Evolutionary conservation across 2,888 invertebrate genomes (phyloP), one percentile per base, ranked within the genome.

Genomic region (Campoplex capitator): DNA sequence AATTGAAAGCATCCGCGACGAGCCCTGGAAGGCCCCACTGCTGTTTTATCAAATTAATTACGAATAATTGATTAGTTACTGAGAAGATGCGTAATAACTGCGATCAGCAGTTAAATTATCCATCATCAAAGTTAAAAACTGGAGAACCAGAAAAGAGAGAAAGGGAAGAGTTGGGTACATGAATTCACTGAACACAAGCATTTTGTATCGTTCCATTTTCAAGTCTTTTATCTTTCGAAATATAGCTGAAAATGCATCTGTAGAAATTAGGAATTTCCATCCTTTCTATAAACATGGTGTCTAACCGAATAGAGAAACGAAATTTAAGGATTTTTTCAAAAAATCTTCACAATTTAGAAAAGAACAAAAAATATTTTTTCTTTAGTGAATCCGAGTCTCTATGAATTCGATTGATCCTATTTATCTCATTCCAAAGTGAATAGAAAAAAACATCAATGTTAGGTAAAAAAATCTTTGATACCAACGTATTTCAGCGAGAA

Each of bases 1-100:
- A 68, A 71, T 11, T 45, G 32, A 71, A 28, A 71, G 71, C 28
- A 23, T 45, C 23, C 71, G 32, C 48, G 23, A 71, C 32, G 23
- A 71, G 48, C 48, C 42, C 71, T 71, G n/a, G 28, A 71, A 71
- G 16, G 11, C 16, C 62, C 62, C 32, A 16, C 7, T 16, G 62
- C 13, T 32, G 7, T 32, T 62, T 62, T 16, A 62, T 62, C 32
- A 3, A 32, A 62, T 62, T 62, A 32, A 62, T 62, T 32, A 32
- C 2, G 32, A 32, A 3, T 32, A 32, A 62, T 62, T 6, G 62
- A 28, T 62, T 16, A 16, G 62, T 32, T 4, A 62, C 32, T 62
- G 32, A 62, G 11, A 62, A 62, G 13, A 62, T 7, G 62, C 9
- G 9, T 42, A 16, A 62, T 62, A 62, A 62, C 32, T 32, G 7